phyloP scores from a whole-genome alignment of 1,140 invertebrate genomes.

The Panulirus ornatus region DNA sequence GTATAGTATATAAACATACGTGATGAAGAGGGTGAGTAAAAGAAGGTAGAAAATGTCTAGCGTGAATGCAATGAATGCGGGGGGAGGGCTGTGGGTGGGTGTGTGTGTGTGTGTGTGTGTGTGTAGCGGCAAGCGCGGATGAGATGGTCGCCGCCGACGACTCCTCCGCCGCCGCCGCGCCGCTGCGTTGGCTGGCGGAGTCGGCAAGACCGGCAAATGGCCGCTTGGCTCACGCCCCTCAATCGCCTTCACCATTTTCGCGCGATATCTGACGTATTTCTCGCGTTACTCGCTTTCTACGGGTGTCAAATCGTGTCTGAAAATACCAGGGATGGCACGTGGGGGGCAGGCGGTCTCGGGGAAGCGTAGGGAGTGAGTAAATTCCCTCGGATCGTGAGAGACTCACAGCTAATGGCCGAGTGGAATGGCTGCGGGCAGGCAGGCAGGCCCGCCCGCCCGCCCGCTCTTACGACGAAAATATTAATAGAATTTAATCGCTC shows the following conservation, averaged over 20 bases:
- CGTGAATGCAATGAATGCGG: too few species aligned
- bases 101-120: too few species aligned
- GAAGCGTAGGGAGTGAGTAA: neutral
- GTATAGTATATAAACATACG: too few species aligned
- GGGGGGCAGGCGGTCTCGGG: too few species aligned
- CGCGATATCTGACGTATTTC: too few species aligned
- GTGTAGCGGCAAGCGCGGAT: too few species aligned
- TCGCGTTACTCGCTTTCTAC: neutral
- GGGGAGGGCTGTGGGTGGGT: too few species aligned
- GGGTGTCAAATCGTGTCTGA: neutral
- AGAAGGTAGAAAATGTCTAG: too few species aligned
- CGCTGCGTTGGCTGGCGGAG: neutral
- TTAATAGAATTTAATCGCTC: constrained; percentile 32
- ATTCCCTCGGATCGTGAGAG: neutral
- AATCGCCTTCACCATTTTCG: constrained; percentile 28
- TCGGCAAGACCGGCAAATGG: constrained; percentile 41
- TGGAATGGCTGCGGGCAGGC: neutral
- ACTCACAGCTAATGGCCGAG: constrained; percentile 27
- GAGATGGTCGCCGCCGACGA: too few species aligned
- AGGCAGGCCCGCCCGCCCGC: neutral
- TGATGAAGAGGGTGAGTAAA: too few species aligned
- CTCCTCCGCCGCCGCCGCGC: too few species aligned
- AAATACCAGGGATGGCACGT: neutral
- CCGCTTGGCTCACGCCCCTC: constrained; percentile 13
- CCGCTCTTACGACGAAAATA: neutral